phyloP scores from a whole-genome alignment of 1,140 invertebrate species.

The Camponotus pennsylvanicus region DNA sequence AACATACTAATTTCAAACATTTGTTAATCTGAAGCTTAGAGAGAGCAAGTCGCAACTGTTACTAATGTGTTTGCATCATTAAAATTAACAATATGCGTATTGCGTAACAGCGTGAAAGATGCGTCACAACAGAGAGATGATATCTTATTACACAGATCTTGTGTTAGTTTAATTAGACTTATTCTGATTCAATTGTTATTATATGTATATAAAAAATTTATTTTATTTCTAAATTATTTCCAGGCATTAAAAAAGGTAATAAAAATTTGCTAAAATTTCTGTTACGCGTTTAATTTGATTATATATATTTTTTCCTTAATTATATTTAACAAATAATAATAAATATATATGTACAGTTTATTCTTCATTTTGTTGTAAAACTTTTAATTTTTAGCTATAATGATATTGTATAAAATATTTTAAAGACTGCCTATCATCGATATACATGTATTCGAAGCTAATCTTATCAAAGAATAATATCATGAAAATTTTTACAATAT shows the following conservation, averaged over 20 bases:
- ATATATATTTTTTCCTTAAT: background rate
- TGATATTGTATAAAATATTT: background rate
- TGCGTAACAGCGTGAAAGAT: background rate
- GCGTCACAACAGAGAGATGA: background rate
- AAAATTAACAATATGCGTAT: slow-evolving; percentile 3
- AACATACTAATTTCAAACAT: background rate
- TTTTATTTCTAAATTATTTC: slow-evolving; percentile 2
- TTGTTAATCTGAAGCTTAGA: background rate
- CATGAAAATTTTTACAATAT: slow-evolving; percentile 39
- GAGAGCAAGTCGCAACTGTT: background rate
- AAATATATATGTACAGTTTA: background rate
- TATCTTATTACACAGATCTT: background rate
- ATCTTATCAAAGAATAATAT: slow-evolving; percentile 41
- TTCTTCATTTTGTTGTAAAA: background rate
- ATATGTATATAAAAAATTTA: background rate
- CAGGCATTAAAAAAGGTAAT: background rate
- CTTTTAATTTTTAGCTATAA: background rate
- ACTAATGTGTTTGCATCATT: background rate
- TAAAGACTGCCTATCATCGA: slow-evolving; percentile 1
- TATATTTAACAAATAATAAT: background rate
- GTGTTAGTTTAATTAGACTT: background rate
- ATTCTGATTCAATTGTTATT: background rate
- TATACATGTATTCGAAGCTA: slow-evolving; percentile 10
- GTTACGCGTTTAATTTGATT: background rate
- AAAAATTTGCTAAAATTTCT: background rate